Conservation (phyloP, 2,888 invertebrate genomes). For the Gymnocheta viridis region DNA sequence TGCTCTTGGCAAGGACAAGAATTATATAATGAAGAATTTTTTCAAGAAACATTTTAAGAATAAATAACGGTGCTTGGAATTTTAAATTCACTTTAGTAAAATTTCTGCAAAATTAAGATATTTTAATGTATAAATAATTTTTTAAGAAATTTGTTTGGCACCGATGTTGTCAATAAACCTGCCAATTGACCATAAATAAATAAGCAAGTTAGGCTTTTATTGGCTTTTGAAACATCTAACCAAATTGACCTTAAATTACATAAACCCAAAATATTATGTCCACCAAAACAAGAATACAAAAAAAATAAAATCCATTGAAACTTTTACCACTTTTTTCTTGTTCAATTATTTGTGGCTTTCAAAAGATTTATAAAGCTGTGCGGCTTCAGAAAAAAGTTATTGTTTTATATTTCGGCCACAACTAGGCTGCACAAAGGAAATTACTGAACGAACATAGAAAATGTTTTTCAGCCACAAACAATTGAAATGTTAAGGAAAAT, state of each 20-base stretch:
- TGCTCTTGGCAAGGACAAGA: not conserved
- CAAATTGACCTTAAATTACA: not conserved
- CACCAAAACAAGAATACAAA: not conserved
- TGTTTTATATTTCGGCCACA: slow-evolving; percentile 30
- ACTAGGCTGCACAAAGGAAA: slow-evolving; percentile 30
- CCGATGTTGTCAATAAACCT: not conserved
- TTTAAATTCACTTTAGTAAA: not conserved
- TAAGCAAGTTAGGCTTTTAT: not conserved
- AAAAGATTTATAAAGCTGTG: slow-evolving; percentile 19
- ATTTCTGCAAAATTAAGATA: not conserved
- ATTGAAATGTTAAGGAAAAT: slow-evolving; percentile 28
- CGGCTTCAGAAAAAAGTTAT: not conserved
- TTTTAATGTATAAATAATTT: not conserved
- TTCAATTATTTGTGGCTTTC: slow-evolving; percentile 33
- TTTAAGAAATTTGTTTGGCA: not conserved
- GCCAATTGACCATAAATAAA: not conserved
- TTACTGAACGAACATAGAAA: not conserved
- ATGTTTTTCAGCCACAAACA: slow-evolving; percentile 16
- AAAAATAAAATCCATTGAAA: slow-evolving; percentile 16
- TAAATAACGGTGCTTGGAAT: not conserved
- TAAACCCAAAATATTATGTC: not conserved
- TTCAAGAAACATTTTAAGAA: not conserved
- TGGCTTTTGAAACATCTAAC: not conserved
- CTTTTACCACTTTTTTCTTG: slow-evolving; percentile 24
- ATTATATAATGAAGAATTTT: not conserved